Percentiles rank a stretch among this genome's conserved stretches.
phyloP scores from a whole-genome alignment of 2,888 invertebrate genomes.

The Chalcosyrphus nemorum region DNA sequence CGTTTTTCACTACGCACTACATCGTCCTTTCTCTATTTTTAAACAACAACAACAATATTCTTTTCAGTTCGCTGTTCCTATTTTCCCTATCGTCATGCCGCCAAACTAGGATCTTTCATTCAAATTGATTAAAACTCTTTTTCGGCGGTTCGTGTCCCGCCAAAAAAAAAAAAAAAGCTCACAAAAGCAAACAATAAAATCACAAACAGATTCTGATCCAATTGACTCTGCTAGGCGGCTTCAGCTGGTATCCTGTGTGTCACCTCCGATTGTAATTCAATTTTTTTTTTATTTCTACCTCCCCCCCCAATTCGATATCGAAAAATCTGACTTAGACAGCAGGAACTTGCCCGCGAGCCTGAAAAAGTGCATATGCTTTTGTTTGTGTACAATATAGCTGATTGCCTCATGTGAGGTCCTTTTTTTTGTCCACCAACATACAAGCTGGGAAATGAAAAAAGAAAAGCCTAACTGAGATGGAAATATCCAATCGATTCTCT shows the following conservation, averaged over 20 bases:
- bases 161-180: neutral
- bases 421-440: neutral
- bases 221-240: conserved; percentile 37
- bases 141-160: neutral
- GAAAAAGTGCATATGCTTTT: conserved; percentile 16
- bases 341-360: neutral
- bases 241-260: conserved; percentile 5
- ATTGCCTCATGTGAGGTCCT: conserved; percentile 2
- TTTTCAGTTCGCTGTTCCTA: neutral
- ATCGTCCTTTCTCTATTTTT: neutral
- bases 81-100: neutral
- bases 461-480: conserved; percentile 36
- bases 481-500: conserved; percentile 48
- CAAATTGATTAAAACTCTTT: conserved; percentile 61
- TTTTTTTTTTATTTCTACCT: too few species aligned
- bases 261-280: conserved; percentile 30
- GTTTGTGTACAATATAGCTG: conserved; percentile 39
- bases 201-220: conserved; percentile 52
- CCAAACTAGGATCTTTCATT: conserved; percentile 1
- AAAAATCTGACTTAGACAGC: neutral
- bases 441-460: conserved; percentile 13
- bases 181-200: conserved; percentile 32
- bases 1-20: neutral
- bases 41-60: neutral
- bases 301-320: too few species aligned